Conservation (phyloP, 2,888 invertebrate genomes). For the Diogma glabrata region DNA sequence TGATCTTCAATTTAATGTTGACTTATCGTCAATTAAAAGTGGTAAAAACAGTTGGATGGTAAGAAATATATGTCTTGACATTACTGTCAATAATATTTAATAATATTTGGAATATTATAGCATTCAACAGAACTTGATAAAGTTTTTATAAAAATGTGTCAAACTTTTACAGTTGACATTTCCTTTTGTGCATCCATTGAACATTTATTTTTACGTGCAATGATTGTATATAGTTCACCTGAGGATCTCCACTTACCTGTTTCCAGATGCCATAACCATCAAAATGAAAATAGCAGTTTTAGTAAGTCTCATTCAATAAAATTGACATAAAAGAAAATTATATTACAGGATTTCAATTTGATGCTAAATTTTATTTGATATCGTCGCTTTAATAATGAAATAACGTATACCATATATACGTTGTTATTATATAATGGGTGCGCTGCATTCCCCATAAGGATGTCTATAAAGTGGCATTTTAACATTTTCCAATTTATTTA, state of each 20-base stretch:
- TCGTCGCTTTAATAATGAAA: too few species aligned
- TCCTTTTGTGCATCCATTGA: slow-evolving; percentile 35
- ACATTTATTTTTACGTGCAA: slow-evolving; percentile 42
- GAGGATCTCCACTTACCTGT: slow-evolving; percentile 53
- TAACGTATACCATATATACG: too few species aligned
- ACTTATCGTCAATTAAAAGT: slow-evolving; percentile 4
- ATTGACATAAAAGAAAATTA: too few species aligned
- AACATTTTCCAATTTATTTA: too few species aligned
- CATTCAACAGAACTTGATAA: slow-evolving; percentile 47
- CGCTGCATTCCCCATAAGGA: too few species aligned
- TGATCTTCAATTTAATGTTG: slow-evolving; percentile 10
- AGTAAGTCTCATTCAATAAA: slow-evolving; percentile 8
- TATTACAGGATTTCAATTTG: too few species aligned
- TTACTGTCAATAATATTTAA: not conserved
- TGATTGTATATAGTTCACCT: slow-evolving; percentile 48
- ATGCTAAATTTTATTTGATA: too few species aligned
- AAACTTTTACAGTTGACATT: slow-evolving; percentile 50
- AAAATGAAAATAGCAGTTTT: slow-evolving; percentile 26
- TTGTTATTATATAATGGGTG: too few species aligned
- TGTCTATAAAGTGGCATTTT: too few species aligned
- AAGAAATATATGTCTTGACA: too few species aligned
- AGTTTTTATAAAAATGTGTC: slow-evolving; percentile 46
- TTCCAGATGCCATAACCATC: slow-evolving; percentile 53
- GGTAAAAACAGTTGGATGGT: slow-evolving; percentile 9
- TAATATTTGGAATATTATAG: too few species aligned